phyloP scores from a whole-genome alignment of 2,797 vertebrate genomes.

The Acomys russatus region DNA sequence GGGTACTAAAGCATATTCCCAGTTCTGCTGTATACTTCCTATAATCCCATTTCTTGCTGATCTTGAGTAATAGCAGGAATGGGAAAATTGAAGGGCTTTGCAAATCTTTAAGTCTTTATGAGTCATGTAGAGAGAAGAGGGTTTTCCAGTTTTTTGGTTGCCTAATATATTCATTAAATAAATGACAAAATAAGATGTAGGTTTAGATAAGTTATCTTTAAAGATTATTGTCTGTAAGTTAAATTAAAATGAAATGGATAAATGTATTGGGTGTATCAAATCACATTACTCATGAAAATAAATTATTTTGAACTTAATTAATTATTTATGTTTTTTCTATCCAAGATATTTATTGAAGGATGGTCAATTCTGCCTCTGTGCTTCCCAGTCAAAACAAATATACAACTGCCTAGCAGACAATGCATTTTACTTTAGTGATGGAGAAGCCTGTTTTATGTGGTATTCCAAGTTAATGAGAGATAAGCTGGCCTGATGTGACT shows the following conservation, averaged over 20 bases:
- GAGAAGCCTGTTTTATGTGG: slow-evolving; percentile 99
- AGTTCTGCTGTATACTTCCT: too few species aligned
- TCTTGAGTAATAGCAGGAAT: too few species aligned
- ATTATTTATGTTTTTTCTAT: slow-evolving; percentile 81
- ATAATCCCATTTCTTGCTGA: too few species aligned
- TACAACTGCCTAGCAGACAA: slow-evolving; percentile 99
- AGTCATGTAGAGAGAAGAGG: background rate
- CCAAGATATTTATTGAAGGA: slow-evolving; percentile 98
- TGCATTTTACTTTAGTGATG: slow-evolving; percentile 98
- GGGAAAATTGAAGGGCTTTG: too few species aligned
- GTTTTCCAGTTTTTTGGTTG: background rate
- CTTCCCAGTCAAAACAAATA: slow-evolving; percentile 99
- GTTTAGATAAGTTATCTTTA: background rate
- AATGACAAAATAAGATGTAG: background rate
- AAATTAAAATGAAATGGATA: background rate
- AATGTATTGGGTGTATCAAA: slow-evolving; percentile 8
- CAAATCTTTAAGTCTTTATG: background rate
- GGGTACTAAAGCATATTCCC: too few species aligned
- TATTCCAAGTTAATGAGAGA: slow-evolving; percentile 99
- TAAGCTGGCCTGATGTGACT: slow-evolving; percentile 99
- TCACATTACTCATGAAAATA: slow-evolving; percentile 19
- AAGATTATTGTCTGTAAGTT: background rate
- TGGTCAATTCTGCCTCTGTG: slow-evolving; percentile 98
- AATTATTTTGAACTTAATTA: slow-evolving; percentile 70
- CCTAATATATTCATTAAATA: background rate